These are phyloP conservation scores for Trichonephila clavata DNA, from an alignment of 1,140 invertebrate species.

Conservation along the genomic window DNA sequence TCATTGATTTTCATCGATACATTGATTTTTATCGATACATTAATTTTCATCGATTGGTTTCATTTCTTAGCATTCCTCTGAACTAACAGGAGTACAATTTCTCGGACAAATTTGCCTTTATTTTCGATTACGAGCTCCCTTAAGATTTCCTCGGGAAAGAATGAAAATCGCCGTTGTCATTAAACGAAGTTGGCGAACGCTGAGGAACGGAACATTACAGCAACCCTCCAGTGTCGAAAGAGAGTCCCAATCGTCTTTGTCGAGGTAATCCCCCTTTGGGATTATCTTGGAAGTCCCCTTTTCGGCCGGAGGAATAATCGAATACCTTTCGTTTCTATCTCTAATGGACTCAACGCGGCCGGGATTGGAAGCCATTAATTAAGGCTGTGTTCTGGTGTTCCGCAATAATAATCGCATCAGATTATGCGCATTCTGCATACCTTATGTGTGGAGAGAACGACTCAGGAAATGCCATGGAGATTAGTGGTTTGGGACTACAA, in stretches of 20 bases:
- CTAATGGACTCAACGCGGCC: background rate
- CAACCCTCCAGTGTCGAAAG: slow-evolving; percentile 1
- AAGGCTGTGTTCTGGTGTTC: background rate
- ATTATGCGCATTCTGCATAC: background rate
- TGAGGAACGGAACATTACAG: background rate
- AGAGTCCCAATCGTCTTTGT: background rate
- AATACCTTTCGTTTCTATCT: too few relatives aligned
- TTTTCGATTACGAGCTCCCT: too few relatives aligned
- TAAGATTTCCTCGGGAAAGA: too few relatives aligned
- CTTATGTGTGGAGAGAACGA: background rate
- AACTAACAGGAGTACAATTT: too few relatives aligned
- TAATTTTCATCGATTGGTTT: too few relatives aligned
- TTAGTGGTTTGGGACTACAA: background rate
- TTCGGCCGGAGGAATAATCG: background rate
- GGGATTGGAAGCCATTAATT: background rate
- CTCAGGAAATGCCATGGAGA: background rate
- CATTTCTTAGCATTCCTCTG: too few relatives aligned
- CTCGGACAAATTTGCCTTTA: too few relatives aligned
- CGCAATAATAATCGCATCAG: background rate
- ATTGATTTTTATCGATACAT: too few relatives aligned
- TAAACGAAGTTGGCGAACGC: background rate
- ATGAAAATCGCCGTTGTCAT: background rate
- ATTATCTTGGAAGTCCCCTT: background rate
- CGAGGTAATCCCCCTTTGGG: background rate
- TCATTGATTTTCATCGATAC: too few relatives aligned